These are phyloP conservation scores for Sturnus vulgaris DNA, from an alignment of 2,113 vertebrate genomes.

Conservation along the genomic window DNA sequence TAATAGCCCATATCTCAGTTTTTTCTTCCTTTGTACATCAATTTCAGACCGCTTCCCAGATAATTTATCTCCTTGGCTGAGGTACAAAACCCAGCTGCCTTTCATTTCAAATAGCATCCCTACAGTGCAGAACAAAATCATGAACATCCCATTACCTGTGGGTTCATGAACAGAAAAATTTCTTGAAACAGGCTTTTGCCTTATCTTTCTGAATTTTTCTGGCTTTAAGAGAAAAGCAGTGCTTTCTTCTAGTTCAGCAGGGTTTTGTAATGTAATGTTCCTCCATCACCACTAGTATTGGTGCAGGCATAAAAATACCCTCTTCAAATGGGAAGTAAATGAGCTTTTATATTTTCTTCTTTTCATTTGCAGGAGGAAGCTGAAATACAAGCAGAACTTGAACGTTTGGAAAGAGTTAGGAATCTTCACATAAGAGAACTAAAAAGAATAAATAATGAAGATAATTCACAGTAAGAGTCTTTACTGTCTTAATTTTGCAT, in stretches of 20 bases:
- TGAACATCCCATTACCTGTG: conserved; percentile 50
- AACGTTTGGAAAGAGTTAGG: conserved; percentile 96
- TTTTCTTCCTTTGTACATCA: conserved; percentile 34
- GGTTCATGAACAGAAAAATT: conserved; percentile 34
- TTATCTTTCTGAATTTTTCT: conserved; percentile 53
- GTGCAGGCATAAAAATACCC: conserved; percentile 62
- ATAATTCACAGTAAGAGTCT: conserved; percentile 95
- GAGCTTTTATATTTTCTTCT: conserved; percentile 66
- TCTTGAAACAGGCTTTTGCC: conserved; percentile 54
- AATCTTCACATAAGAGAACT: conserved; percentile 99
- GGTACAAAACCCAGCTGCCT: conserved; percentile 40
- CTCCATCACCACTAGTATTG: conserved; percentile 43
- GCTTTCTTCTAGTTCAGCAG: conserved; percentile 52
- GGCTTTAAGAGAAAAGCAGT: conserved; percentile 36
- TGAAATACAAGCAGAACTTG: conserved; percentile 98
- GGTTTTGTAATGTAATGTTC: conserved; percentile 62
- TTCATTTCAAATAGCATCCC: conserved; percentile 56
- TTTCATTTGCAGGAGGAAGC: conserved; percentile 94
- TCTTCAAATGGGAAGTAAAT: conserved; percentile 69
- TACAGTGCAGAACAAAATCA: conserved; percentile 53
- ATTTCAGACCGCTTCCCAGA: conserved; percentile 48
- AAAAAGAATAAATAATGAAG: conserved; percentile 99
- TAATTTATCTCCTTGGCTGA: conserved; percentile 49
- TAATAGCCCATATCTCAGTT: conserved; percentile 12
- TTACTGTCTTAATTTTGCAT: conserved; percentile 29